Percentiles rank a stretch among this genome's conserved stretches.
Evolutionary conservation across 2,113 vertebrate genomes (phyloP).

Genomic region (Hippopotamus amphibius): DNA sequence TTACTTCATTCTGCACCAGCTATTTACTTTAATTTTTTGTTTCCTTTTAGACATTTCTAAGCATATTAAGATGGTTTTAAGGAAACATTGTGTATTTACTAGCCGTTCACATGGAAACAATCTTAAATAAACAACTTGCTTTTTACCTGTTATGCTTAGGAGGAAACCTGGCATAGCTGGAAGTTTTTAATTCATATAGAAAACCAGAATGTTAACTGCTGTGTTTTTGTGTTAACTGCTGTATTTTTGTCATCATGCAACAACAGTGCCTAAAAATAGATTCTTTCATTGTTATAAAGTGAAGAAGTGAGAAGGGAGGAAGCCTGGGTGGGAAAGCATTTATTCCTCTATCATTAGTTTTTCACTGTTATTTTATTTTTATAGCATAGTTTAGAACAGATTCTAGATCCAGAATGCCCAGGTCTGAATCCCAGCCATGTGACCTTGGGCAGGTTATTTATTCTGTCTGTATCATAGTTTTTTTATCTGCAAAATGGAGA

Average conservation of each 20-base stretch:
- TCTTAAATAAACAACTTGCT: neutral
- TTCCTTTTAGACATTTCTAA: constrained; percentile 28
- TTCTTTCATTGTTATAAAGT: neutral
- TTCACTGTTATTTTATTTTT: neutral
- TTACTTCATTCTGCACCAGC: too few species aligned
- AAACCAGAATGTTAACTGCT: neutral
- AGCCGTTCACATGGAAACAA: neutral
- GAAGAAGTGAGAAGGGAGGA: neutral
- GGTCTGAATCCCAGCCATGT: neutral
- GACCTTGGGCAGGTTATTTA: neutral
- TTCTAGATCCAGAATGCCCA: neutral
- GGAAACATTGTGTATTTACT: neutral
- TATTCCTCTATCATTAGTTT: neutral
- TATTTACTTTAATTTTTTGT: neutral
- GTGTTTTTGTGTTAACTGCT: neutral
- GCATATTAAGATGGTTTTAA: neutral
- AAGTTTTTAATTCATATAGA: neutral
- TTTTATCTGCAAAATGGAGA: neutral
- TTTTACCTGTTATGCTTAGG: neutral
- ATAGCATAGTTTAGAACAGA: neutral
- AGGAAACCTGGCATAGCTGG: neutral
- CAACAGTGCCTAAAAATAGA: neutral
- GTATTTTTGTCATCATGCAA: neutral
- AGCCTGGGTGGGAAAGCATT: neutral
- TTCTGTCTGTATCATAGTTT: neutral